Conservation (phyloP, 2,113 vertebrate species). For the Otolemur garnettii region DNA sequence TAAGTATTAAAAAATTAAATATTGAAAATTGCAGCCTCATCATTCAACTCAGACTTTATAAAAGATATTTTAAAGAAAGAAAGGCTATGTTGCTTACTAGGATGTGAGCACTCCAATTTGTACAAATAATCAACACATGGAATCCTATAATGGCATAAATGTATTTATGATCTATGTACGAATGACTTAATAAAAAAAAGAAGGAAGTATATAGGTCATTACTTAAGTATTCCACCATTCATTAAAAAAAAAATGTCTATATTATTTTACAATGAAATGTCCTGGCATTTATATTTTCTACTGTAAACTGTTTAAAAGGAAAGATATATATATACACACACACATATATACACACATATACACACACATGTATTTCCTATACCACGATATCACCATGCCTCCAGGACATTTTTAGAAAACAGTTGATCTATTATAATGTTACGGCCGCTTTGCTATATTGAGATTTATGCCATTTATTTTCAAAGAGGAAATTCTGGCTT, state of each 20-base stretch:
- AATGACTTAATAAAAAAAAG: too few species aligned
- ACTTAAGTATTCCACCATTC: background rate
- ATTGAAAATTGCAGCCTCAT: constrained; percentile 5
- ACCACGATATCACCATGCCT: background rate
- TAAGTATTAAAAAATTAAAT: background rate
- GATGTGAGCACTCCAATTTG: too few species aligned
- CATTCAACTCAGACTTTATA: background rate
- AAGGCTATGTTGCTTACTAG: too few species aligned
- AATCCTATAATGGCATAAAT: too few species aligned
- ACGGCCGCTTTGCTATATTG: constrained; percentile 69
- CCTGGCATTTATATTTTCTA: background rate
- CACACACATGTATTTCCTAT: background rate
- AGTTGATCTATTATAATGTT: accelerated
- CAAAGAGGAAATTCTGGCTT: constrained; percentile 69
- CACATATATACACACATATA: too few species aligned
- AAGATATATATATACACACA: too few species aligned
- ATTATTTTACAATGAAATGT: background rate
- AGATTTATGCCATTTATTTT: constrained; percentile 23
- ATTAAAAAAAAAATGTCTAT: background rate
- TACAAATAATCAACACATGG: too few species aligned
- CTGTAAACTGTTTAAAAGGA: background rate
- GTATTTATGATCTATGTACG: too few species aligned
- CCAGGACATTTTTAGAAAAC: background rate
- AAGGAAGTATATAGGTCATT: background rate
- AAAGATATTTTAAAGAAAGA: background rate